phyloP scores from a whole-genome alignment of 2,888 invertebrate species.

The Drosophila nigricruria region DNA sequence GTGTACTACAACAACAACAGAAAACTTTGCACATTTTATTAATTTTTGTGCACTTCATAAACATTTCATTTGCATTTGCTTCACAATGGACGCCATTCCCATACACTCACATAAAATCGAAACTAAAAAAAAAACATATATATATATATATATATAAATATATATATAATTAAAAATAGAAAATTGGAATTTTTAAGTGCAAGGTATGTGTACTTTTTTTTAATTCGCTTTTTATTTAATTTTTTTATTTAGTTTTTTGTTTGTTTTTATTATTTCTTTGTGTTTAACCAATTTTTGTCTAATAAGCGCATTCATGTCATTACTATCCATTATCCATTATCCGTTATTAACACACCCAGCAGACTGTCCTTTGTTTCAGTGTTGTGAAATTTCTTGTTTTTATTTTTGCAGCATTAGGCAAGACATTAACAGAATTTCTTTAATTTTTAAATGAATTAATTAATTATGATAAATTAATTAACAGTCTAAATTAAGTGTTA shows the following conservation, averaged over 20 bases:
- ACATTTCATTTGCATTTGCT: slow-evolving; percentile 46
- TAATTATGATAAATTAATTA: too few relatives aligned
- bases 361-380: neutral
- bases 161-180: slow-evolving; percentile 22
- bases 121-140: slow-evolving; percentile 16
- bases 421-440: neutral
- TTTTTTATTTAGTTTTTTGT: slow-evolving; percentile 23
- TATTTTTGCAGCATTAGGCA: neutral
- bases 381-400: neutral
- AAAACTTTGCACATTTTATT: slow-evolving; percentile 24
- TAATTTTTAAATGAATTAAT: too few relatives aligned
- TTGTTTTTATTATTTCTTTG: slow-evolving; percentile 7
- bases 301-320: slow-evolving; percentile 4
- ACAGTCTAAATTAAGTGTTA: too few relatives aligned
- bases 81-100: slow-evolving; percentile 12
- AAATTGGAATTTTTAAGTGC: slow-evolving; percentile 73
- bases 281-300: neutral
- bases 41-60: slow-evolving; percentile 54
- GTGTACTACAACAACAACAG: slow-evolving; percentile 18
- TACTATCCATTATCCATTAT: neutral
- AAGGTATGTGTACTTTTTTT: slow-evolving; percentile 77
- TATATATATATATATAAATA: slow-evolving; percentile 1
- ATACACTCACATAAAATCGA: slow-evolving; percentile 9
- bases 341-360: neutral
- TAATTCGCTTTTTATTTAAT: slow-evolving; percentile 48